Conservation (phyloP, 1,140 invertebrate species). For the Diploscapter pachys region DNA sequence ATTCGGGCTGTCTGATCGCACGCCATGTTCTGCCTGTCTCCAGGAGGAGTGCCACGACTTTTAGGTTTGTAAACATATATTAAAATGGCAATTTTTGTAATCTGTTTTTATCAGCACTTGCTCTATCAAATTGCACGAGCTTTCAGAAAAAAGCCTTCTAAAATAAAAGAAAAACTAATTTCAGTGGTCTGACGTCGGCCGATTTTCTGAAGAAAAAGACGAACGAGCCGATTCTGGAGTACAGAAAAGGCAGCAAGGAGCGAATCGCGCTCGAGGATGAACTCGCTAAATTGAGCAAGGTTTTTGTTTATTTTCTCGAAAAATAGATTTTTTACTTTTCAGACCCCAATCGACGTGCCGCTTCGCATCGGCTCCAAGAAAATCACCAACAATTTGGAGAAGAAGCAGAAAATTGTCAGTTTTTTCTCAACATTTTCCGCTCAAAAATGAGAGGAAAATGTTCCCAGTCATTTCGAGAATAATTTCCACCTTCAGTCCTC, state of each 20-base stretch:
- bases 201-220: conserved; percentile 59
- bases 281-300: conserved; percentile 65
- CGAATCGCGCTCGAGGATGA: conserved; percentile 67
- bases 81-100: too few relatives aligned
- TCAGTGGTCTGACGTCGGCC: conserved; percentile 53
- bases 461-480: background rate
- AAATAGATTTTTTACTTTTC: conserved; percentile 1
- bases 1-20: too few relatives aligned
- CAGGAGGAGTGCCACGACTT: too few relatives aligned
- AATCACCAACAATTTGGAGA: conserved; percentile 45
- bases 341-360: conserved; percentile 44
- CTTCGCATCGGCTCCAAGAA: conserved; percentile 50
- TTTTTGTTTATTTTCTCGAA: background rate
- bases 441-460: background rate
- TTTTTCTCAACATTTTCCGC: background rate
- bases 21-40: too few relatives aligned
- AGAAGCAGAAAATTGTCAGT: conserved; percentile 55
- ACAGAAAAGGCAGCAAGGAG: conserved; percentile 79
- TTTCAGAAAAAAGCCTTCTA: background rate
- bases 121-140: too few relatives aligned
- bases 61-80: too few relatives aligned
- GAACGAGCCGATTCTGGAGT: conserved; percentile 66
- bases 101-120: too few relatives aligned
- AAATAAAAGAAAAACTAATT: conserved; percentile 9
- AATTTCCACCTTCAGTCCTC: conserved; percentile 46